These are phyloP conservation scores for Nannoperca obscura DNA, from an alignment of 2,797 vertebrate genomes.

Conservation along the genomic window DNA sequence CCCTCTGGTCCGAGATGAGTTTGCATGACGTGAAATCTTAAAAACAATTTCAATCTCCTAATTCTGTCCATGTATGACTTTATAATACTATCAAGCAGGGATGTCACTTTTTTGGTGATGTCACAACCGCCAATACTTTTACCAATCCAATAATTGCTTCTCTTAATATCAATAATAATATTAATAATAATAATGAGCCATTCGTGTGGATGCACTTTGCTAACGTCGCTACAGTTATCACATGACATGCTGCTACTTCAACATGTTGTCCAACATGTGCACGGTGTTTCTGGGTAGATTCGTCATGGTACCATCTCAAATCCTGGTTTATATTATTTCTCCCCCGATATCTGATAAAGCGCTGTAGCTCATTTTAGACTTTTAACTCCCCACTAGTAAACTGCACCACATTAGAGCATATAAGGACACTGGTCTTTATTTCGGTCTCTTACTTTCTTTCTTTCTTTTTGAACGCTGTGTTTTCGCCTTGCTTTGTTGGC, in stretches of 20 bases:
- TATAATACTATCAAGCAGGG: constrained; percentile 38
- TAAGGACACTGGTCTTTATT: constrained; percentile 8
- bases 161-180: neutral
- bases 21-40: constrained; percentile 41
- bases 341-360: neutral
- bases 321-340: neutral
- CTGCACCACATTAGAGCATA: constrained; percentile 9
- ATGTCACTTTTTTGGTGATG: constrained; percentile 21
- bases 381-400: constrained; percentile 7
- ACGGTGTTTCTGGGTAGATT: constrained; percentile 47
- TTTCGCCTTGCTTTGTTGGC: constrained; percentile 71
- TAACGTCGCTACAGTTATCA: constrained; percentile 36
- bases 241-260: constrained; percentile 39
- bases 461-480: constrained; percentile 25
- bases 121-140: constrained; percentile 19
- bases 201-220: constrained; percentile 64
- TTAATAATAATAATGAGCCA: constrained; percentile 56
- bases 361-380: constrained; percentile 1
- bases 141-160: constrained; percentile 1
- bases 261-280: constrained; percentile 35
- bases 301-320: constrained; percentile 29
- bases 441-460: constrained; percentile 33
- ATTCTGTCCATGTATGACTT: constrained; percentile 18
- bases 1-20: constrained; percentile 2
- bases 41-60: constrained; percentile 12